These are phyloP conservation scores for Orchestia grillus DNA, from an alignment of 1,140 invertebrate genomes.

Conservation along the genomic window DNA sequence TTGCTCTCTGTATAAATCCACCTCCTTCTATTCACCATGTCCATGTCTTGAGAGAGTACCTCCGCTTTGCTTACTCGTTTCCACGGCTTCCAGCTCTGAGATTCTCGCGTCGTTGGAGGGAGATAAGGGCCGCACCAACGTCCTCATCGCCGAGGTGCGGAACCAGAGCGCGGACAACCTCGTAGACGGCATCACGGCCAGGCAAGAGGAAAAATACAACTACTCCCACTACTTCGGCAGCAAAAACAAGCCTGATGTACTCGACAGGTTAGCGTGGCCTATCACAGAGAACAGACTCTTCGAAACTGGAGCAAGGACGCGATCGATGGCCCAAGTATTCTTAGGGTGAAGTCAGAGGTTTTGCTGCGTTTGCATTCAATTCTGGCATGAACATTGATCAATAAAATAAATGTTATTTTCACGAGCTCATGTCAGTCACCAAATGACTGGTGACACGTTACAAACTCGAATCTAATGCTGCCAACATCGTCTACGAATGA, in stretches of 20 bases:
- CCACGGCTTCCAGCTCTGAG: conserved; percentile 76
- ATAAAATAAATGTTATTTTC: too few species aligned
- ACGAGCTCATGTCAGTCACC: too few species aligned
- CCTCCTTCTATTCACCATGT: too few species aligned
- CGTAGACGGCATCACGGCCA: conserved; percentile 75
- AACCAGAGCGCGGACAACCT: conserved; percentile 70
- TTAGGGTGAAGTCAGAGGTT: too few species aligned
- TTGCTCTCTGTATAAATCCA: too few species aligned
- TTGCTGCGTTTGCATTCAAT: too few species aligned
- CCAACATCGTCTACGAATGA: too few species aligned
- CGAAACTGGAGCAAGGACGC: neutral
- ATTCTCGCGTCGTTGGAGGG: conserved; percentile 81
- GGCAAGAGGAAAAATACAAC: conserved; percentile 76
- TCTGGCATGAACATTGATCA: too few species aligned
- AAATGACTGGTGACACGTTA: too few species aligned
- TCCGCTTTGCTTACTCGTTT: too few species aligned
- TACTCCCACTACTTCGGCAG: conserved; percentile 75
- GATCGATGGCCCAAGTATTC: too few species aligned
- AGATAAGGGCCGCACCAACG: conserved; percentile 79
- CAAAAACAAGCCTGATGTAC: conserved; percentile 11
- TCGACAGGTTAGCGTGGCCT: neutral
- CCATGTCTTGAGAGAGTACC: neutral
- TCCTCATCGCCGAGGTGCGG: conserved; percentile 80
- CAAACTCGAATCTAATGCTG: too few species aligned
- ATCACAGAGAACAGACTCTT: neutral